A percentile compares a stretch with the other conserved stretches of the same genome.
These are phyloP conservation scores for Dicranocentrus wangi DNA, from an alignment of 2,888 invertebrate species.

Conservation along the genomic window DNA sequence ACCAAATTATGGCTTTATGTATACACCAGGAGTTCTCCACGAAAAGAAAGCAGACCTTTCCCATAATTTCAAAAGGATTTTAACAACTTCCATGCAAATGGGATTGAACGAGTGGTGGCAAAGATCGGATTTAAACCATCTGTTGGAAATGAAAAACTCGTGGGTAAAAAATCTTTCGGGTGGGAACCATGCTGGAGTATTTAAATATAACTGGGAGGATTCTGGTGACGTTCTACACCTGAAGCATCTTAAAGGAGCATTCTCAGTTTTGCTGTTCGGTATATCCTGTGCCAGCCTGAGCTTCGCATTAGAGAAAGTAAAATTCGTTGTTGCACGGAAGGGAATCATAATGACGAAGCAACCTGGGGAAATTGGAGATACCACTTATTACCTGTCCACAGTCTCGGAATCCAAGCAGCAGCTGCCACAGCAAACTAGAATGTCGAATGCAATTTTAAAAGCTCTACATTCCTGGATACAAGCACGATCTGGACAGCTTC, in stretches of 20 bases:
- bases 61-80: conserved; percentile 23
- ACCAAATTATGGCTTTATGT: conserved; percentile 33
- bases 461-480: too few species aligned
- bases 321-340: too few species aligned
- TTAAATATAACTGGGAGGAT: background rate
- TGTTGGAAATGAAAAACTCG: conserved; percentile 7
- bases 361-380: too few species aligned
- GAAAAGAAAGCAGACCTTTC: conserved; percentile 1
- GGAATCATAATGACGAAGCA: too few species aligned
- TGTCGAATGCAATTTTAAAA: too few species aligned
- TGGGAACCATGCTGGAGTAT: conserved; percentile 3
- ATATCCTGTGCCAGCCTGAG: too few species aligned
- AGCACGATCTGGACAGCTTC: too few species aligned
- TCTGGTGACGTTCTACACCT: conserved; percentile 4
- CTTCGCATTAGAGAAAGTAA: too few species aligned
- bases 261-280: background rate
- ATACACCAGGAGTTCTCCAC: conserved; percentile 22
- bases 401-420: too few species aligned
- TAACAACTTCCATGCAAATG: conserved; percentile 27
- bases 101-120: conserved; percentile 24
- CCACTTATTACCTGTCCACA: too few species aligned
- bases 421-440: too few species aligned
- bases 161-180: background rate
- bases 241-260: conserved; percentile 22
- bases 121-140: background rate